Conservation (phyloP, 2,797 vertebrate species). For the Momotus momota region DNA sequence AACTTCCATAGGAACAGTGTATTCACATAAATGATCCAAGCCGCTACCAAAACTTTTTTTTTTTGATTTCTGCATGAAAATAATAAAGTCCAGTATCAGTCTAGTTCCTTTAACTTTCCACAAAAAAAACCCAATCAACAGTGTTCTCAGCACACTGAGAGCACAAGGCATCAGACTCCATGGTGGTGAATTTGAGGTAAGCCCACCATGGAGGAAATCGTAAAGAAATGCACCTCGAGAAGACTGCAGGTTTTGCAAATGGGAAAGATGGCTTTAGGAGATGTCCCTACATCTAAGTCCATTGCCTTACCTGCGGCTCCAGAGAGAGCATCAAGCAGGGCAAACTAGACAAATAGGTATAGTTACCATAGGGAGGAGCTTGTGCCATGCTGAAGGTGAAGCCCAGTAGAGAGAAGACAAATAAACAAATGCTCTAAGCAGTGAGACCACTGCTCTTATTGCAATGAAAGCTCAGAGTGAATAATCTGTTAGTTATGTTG, state of each 20-base stretch:
- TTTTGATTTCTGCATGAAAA: neutral
- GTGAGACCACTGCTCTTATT: neutral
- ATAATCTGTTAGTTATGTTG: neutral
- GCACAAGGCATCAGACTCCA: neutral
- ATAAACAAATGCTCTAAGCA: neutral
- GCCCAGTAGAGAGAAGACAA: rapidly evolving
- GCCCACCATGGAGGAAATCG: neutral
- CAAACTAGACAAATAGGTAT: neutral
- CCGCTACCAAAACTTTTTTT: neutral
- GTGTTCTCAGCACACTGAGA: rapidly evolving
- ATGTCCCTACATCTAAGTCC: neutral
- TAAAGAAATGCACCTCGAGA: neutral
- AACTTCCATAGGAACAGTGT: neutral
- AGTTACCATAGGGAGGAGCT: neutral
- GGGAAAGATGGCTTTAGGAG: neutral
- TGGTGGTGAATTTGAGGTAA: rapidly evolving
- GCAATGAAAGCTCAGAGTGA: neutral
- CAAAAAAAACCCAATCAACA: neutral
- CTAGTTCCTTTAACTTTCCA: neutral
- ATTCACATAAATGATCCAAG: neutral
- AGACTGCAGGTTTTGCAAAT: neutral
- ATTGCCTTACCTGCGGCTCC: neutral
- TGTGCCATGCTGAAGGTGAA: neutral
- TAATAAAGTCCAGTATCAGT: neutral
- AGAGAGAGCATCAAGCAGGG: neutral